Conservation (phyloP, 1,140 invertebrate species). For the Panonychus citri region DNA sequence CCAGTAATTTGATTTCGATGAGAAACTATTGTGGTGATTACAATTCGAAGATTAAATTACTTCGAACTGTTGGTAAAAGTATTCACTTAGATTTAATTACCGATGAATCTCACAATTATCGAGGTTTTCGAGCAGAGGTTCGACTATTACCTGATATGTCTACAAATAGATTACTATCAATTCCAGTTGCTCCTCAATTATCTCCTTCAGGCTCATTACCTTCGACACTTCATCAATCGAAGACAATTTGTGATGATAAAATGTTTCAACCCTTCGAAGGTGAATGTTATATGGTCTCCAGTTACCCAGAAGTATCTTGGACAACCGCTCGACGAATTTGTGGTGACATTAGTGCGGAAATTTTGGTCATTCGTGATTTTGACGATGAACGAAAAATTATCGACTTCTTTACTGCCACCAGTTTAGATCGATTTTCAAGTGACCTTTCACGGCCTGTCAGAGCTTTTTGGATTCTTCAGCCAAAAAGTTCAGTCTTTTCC, state of each 20-base stretch:
- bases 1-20: too few species aligned
- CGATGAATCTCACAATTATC: conserved; percentile 43
- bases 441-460: background rate
- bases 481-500: background rate
- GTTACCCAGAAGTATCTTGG: conserved; percentile 46
- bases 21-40: conserved; percentile 37
- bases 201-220: conserved; percentile 1
- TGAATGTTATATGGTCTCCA: conserved; percentile 40
- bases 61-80: conserved; percentile 23
- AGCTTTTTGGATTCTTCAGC: background rate
- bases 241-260: conserved; percentile 12
- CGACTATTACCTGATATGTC: conserved; percentile 22
- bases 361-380: conserved; percentile 7
- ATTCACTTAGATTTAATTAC: conserved; percentile 37
- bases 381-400: conserved; percentile 1
- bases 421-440: background rate
- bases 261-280: conserved; percentile 8
- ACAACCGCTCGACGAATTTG: conserved; percentile 43
- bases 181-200: background rate
- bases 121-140: conserved; percentile 40
- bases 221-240: conserved; percentile 7
- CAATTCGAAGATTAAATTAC: conserved; percentile 41
- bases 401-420: background rate
- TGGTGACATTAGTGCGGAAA: conserved; percentile 29
- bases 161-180: background rate